A percentile compares a stretch with the other conserved stretches of the same genome.
These are phyloP conservation scores for Zaprionus gabonicus DNA, from an alignment of 1,140 invertebrate genomes.

Conservation along the genomic window DNA sequence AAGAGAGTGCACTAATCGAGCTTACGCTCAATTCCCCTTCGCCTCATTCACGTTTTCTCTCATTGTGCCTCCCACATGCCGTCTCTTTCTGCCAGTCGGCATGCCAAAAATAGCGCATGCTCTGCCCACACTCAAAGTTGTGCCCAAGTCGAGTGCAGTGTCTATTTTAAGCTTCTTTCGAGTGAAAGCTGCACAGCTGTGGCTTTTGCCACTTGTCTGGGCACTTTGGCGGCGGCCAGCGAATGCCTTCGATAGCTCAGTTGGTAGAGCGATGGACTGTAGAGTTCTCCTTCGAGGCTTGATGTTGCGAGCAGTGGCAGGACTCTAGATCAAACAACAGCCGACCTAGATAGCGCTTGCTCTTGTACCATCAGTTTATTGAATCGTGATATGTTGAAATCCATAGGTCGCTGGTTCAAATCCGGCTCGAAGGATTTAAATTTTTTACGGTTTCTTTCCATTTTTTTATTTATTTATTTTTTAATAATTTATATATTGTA, in stretches of 20 bases:
- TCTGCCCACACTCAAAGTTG: slow-evolving; percentile 35
- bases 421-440: slow-evolving; percentile 88
- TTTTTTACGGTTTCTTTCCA: slow-evolving; percentile 13
- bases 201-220: slow-evolving; percentile 11
- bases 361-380: slow-evolving; percentile 60
- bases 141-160: background rate
- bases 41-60: background rate
- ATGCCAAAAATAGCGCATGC: slow-evolving; percentile 56
- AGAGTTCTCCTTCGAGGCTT: slow-evolving; percentile 84
- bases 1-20: slow-evolving; percentile 31
- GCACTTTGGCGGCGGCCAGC: slow-evolving; percentile 28
- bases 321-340: slow-evolving; percentile 56
- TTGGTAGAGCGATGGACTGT: slow-evolving; percentile 95
- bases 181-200: slow-evolving; percentile 61
- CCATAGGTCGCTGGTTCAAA: slow-evolving; percentile 91
- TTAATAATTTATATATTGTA: background rate
- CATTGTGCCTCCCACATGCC: background rate
- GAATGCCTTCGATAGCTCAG: slow-evolving; percentile 91
- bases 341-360: slow-evolving; percentile 55
- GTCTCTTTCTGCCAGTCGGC: background rate
- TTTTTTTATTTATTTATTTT: slow-evolving; percentile 14
- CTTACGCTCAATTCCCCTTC: slow-evolving; percentile 19
- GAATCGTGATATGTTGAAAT: slow-evolving; percentile 84
- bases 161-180: slow-evolving; percentile 76
- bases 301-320: slow-evolving; percentile 60